Base-by-base conservation (phyloP, 2,113 vertebrate genomes). In the Eudorcas thomsonii region DNA sequence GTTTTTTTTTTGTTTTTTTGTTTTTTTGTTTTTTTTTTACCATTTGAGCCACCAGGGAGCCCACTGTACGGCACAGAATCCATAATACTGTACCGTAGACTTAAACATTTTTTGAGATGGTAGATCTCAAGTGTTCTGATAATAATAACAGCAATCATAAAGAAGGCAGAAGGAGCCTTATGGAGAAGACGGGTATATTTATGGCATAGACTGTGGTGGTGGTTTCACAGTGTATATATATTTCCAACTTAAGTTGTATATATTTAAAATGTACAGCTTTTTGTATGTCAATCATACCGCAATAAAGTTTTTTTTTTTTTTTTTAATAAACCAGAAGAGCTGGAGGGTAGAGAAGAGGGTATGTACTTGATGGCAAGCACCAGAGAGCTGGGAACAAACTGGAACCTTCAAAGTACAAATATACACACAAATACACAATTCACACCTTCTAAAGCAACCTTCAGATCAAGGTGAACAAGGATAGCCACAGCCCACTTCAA, bases 41-140 rank as follows among this genome's bases (percentile, higher is more conserved):
- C 71, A 25, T 43, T 12, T 77, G 71, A 43, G 71, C 23, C 39
- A 25, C 23, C 39, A 43, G 39, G 23, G 43, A 77, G 71, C 39
- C 23, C 39, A 14, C 36, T 7, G 28, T 0, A 33, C 0, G 11
- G 33, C 19, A 4, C 0, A 52, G 88, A 59, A 55, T 25, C n/a
- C 77, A 45, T 43, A 59, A 14, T 15, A 45, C 71, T 78, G 67
- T 25, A 19, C 28, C 9, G 26, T 30, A 30, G 11, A 21, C 57
- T 6, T 28, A 21, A 60, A 48, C 74, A 2, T 21, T 50, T 39
- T 57, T 59, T 39, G 45, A 82, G 43, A 81, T 5, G 71, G 33
- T 39, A 39, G 74, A 28, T 81, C 89, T 12, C 43, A n/a, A 59
- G 28, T 59, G 54, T 91, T 81, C 57, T 28, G 21, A 59, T 57